Evolutionary conservation across 2,888 invertebrate species (phyloP).

Genomic region (Phyto melanocephala): DNA sequence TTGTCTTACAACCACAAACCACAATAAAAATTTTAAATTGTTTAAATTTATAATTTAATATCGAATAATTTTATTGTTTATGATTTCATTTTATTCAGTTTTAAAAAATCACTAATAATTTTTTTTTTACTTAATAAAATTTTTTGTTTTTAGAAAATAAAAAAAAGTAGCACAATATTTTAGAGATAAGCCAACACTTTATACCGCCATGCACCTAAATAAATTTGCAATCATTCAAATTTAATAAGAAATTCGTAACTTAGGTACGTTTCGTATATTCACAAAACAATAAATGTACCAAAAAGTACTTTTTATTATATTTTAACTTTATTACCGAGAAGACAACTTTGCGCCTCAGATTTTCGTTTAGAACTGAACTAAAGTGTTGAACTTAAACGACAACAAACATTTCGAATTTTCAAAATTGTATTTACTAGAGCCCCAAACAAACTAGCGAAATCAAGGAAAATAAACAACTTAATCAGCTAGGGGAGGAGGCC

Average conservation of each 20-base stretch:
- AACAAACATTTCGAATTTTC: constrained; percentile 48
- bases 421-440: constrained; percentile 18
- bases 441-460: constrained; percentile 17
- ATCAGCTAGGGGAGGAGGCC: constrained; percentile 39
- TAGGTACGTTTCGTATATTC: neutral
- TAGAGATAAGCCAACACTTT: constrained; percentile 19
- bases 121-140: neutral
- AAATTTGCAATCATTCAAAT: constrained; percentile 1
- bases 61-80: neutral
- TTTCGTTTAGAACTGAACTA: constrained; percentile 57
- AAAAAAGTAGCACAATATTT: constrained; percentile 5
- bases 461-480: constrained; percentile 7
- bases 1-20: constrained; percentile 42
- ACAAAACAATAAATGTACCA: neutral
- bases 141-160: neutral
- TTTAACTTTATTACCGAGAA: constrained; percentile 45
- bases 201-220: constrained; percentile 21
- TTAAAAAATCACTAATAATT: too few species aligned
- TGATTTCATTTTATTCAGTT: neutral
- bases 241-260: constrained; percentile 9
- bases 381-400: constrained; percentile 36
- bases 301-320: neutral
- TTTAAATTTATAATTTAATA: neutral
- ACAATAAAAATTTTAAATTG: neutral
- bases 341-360: constrained; percentile 60